Evolutionary conservation across 2,113 vertebrate species (phyloP).

Genomic region (Sphaerodactylus townsendi): DNA sequence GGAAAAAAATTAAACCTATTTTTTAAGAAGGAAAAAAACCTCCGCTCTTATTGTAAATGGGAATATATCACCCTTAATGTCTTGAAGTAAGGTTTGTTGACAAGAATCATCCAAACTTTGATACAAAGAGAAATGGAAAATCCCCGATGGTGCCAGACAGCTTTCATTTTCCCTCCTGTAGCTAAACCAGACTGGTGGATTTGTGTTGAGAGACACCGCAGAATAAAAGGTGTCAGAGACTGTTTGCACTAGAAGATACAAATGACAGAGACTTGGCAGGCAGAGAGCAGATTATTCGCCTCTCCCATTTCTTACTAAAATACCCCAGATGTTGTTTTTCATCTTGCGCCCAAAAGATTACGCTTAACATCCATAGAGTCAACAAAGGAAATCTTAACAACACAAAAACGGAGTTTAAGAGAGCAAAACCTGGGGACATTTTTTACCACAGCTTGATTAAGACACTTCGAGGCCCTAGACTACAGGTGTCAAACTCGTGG

Average conservation of each 20-base stretch:
- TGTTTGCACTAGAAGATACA: conserved; percentile 24
- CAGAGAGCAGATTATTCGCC: not conserved
- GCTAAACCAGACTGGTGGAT: conserved; percentile 1
- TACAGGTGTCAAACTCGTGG: too few relatives aligned
- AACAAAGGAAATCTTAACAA: not conserved
- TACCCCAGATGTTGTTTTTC: not conserved
- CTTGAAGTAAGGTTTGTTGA: conserved; percentile 2
- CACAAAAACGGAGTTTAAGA: not conserved
- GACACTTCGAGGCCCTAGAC: too few relatives aligned
- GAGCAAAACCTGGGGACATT: too few relatives aligned
- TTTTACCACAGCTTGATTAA: too few relatives aligned
- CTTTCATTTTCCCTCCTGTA: conserved; percentile 15
- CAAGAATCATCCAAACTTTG: not conserved
- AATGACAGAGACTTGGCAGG: not conserved
- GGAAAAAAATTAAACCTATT: not conserved
- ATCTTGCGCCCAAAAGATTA: not conserved
- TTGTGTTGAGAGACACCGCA: conserved; percentile 15
- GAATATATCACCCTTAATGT: not conserved
- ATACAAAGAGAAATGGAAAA: conserved; percentile 38
- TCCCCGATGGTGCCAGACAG: conserved; percentile 14
- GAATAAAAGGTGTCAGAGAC: conserved; percentile 9
- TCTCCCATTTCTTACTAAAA: not conserved
- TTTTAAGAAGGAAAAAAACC: not conserved
- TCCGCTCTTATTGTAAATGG: not conserved
- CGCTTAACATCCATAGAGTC: not conserved